Conservation (phyloP, 2,113 vertebrate species). For the Lepus europaeus region DNA sequence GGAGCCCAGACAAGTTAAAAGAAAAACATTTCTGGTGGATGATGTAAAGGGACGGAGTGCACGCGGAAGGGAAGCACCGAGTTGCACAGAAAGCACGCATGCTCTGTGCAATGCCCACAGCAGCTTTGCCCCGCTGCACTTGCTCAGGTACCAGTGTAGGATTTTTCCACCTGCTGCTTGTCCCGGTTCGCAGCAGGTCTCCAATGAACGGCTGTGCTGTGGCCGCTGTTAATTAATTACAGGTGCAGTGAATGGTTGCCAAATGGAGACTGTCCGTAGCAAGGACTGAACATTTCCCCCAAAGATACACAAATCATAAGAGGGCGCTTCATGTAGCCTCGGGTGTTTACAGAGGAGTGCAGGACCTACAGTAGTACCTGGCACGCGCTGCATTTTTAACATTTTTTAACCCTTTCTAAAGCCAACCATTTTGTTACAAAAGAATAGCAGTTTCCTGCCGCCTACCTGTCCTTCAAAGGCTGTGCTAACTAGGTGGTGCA, state of each 20-base stretch:
- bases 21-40: slow-evolving; percentile 6
- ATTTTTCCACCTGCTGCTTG: not conserved
- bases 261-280: not conserved
- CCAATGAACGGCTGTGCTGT: slow-evolving; percentile 23
- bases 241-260: slow-evolving; percentile 32
- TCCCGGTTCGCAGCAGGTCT: slow-evolving; percentile 60
- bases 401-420: not conserved
- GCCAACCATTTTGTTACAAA: slow-evolving; percentile 43
- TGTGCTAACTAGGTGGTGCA: not conserved
- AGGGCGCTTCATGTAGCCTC: not conserved
- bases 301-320: not conserved
- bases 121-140: not conserved
- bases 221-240: slow-evolving; percentile 52
- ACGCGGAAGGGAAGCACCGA: not conserved
- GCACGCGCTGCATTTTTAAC: not conserved
- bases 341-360: not conserved
- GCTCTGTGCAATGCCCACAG: slow-evolving; percentile 33
- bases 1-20: not conserved
- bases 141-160: not conserved
- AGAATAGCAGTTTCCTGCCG: slow-evolving; percentile 64
- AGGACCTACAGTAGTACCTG: not conserved
- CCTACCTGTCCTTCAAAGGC: slow-evolving; percentile 21
- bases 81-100: not conserved
- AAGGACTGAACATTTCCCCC: not conserved
- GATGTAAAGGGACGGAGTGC: slow-evolving; percentile 58